phyloP scores from a whole-genome alignment of 2,888 invertebrate genomes.

The Agrotis puta region DNA sequence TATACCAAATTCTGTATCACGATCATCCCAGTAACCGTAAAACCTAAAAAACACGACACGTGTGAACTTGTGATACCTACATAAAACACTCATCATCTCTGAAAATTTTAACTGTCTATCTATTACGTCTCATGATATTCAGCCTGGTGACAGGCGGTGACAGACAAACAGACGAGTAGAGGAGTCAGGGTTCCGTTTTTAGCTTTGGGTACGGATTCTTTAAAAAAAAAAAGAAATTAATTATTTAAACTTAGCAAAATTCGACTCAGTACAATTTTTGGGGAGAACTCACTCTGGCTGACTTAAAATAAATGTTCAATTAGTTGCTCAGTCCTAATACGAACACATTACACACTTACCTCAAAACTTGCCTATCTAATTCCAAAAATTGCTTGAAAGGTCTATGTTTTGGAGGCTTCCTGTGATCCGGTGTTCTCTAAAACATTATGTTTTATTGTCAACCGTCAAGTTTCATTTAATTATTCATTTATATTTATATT shows the following conservation, averaged over 20 bases:
- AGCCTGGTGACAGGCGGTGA: too few relatives aligned
- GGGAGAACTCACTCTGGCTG: background rate
- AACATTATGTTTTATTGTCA: constrained; percentile 58
- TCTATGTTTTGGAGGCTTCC: constrained; percentile 88
- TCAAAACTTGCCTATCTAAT: constrained; percentile 93
- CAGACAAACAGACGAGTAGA: too few relatives aligned
- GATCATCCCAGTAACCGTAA: constrained; percentile 97
- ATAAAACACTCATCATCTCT: too few relatives aligned
- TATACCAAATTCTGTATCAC: constrained; percentile 94
- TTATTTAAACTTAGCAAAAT: too few relatives aligned
- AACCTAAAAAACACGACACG: constrained; percentile 89
- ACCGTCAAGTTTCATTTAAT: background rate
- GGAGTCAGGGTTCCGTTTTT: too few relatives aligned
- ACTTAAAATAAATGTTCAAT: too few relatives aligned
- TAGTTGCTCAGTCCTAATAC: background rate
- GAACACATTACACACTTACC: constrained; percentile 68
- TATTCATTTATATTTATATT: background rate
- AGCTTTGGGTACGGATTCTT: too few relatives aligned
- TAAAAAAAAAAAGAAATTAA: too few relatives aligned
- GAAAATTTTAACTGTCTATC: too few relatives aligned
- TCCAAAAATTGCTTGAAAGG: constrained; percentile 95
- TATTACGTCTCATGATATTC: too few relatives aligned
- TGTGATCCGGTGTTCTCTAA: constrained; percentile 76
- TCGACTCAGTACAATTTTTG: too few relatives aligned
- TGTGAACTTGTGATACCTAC: background rate